Evolutionary conservation across 1,140 invertebrate species (phyloP), one percentile per base, ranked within the genome.

Genomic region (Samia ricini): DNA sequence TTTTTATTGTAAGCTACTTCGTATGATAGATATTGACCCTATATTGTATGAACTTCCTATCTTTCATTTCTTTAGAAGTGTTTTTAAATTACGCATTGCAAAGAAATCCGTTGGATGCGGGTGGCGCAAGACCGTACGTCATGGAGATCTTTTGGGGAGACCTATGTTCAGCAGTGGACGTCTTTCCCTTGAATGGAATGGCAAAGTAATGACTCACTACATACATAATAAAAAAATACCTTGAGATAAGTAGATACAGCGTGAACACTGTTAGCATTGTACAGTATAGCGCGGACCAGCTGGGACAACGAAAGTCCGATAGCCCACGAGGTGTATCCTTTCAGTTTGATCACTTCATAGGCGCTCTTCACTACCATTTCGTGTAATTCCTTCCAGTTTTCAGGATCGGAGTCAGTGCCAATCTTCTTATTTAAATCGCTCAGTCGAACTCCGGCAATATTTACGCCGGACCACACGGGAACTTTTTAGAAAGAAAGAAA

Each of bases 391-490:
- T 92, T 88, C 95, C 96, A 98, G 51, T 95, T 92, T 81, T 98
- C 96, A 8, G 91, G 85, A 79, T 98, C 96, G 8, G 92, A 90
- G 0, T 92, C 89, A 0, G 93, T 93, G 51, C 96, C 96, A 49
- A 97, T 89, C 12, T 92, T 89, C 5, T 94, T 93, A 78, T 97
- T 94, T 7, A 98, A 71, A 72, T 97, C 95, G 60, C 93, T 92
- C 23, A 98, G 89, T 8, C 95, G 93, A 3, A 98, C 96, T 8
- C 97, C 97, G 24, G 96, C 97, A 10, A 98, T 93, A 82, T 98
- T 98, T 1, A 98, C 96, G 15, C 96, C 95, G 8, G 96, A 97
- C 97, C 97, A 98, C 0, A 98, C 96, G 7, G 97, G 95, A 69
- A 98, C 97, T 97, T 77, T 29, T 85, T 69, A 66, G 19, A 59